A percentile compares a stretch with the other conserved stretches of the same genome.
phyloP scores from a whole-genome alignment of 2,113 vertebrate species.

The Natator depressus region DNA sequence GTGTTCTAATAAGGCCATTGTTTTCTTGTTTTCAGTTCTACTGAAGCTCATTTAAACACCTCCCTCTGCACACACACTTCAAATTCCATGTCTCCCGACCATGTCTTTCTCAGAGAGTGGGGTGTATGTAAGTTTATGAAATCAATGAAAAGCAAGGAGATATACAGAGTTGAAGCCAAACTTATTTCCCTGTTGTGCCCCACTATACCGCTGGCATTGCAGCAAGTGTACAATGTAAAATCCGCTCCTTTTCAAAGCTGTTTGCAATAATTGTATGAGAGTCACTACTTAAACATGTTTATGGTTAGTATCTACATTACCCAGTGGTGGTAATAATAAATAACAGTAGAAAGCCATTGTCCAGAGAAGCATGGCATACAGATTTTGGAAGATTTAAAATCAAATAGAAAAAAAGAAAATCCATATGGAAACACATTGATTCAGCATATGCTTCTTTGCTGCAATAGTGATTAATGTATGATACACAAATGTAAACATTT shows the following conservation, averaged over 20 bases:
- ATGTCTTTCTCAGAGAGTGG: background rate
- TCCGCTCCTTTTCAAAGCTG: background rate
- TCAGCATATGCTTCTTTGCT: background rate
- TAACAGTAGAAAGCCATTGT: background rate
- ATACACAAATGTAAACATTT: background rate
- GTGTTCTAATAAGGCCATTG: background rate
- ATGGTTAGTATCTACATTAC: background rate
- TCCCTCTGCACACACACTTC: background rate
- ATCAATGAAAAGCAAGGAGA: background rate
- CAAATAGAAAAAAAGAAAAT: background rate
- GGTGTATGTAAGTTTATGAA: background rate
- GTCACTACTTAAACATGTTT: background rate
- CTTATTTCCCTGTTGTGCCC: background rate
- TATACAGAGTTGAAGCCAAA: background rate
- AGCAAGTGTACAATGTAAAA: background rate
- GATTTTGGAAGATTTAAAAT: background rate
- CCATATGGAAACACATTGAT: background rate
- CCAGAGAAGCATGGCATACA: background rate
- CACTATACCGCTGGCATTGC: background rate
- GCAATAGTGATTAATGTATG: background rate
- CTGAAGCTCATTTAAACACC: background rate
- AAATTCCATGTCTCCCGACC: background rate
- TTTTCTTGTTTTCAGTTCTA: background rate
- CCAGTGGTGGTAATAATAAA: background rate
- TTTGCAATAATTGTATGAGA: background rate